Evolutionary conservation across 2,888 invertebrate genomes (phyloP).

Genomic region (Philereme vetulata): DNA sequence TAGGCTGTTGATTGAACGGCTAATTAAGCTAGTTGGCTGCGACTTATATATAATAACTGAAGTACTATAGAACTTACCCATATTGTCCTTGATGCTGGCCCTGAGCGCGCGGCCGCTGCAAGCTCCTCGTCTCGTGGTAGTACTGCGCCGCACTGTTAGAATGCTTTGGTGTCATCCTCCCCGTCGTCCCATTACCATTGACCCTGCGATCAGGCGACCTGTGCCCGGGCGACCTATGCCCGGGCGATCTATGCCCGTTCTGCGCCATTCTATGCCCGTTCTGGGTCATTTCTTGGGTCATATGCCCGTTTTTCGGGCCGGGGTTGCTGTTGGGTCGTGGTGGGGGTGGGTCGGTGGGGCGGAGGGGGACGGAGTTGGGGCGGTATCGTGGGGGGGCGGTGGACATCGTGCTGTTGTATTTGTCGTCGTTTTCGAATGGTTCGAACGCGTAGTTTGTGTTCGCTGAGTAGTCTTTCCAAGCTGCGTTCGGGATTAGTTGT

Average conservation of each 20-base stretch:
- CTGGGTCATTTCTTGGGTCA: constrained; percentile 21
- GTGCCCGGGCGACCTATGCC: constrained; percentile 20
- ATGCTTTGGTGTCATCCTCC: constrained; percentile 45
- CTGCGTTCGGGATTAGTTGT: constrained; percentile 91
- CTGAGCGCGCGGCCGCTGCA: constrained; percentile 80
- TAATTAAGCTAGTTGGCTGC: no score
- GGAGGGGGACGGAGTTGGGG: constrained; percentile 27
- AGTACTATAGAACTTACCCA: constrained; percentile 53
- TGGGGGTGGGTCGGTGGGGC: constrained; percentile 57
- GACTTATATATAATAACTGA: background rate
- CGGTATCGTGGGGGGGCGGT: constrained; percentile 50
- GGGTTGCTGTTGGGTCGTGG: constrained; percentile 35
- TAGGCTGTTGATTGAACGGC: no score
- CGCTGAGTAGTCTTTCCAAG: constrained; percentile 95
- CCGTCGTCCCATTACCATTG: constrained; percentile 47
- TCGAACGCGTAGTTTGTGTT: constrained; percentile 96
- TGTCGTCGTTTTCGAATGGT: constrained; percentile 92
- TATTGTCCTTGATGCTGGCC: constrained; percentile 47
- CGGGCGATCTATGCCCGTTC: constrained; percentile 25
- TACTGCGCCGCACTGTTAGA: constrained; percentile 69
- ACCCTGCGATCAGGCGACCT: constrained; percentile 21
- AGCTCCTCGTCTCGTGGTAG: constrained; percentile 85
- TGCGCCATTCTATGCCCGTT: constrained; percentile 28
- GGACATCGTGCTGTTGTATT: constrained; percentile 71
- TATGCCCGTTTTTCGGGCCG: background rate